Evolutionary conservation across 2,888 invertebrate species (phyloP), one percentile per base, ranked within the genome.

Genomic region (Lysandra bellargus): DNA sequence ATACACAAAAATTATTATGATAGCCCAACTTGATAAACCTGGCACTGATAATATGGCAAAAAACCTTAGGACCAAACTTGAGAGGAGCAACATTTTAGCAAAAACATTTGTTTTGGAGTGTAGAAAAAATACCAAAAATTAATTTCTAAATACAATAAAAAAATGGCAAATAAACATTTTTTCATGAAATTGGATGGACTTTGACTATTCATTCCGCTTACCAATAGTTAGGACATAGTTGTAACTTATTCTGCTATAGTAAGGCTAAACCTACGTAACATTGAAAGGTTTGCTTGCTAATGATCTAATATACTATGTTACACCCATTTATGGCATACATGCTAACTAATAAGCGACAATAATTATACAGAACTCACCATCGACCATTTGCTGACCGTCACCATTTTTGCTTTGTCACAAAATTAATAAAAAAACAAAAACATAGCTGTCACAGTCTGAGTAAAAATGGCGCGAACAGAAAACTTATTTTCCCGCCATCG

Each of bases 401-500:
- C 33, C 49, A 79, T 76, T 69, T 78, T 76, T 76, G 6, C 49
- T 57, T 49, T 76, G 57, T 17, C 76, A 57, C 53, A 76, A 53
- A 57, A 7, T 30, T 33, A 76, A 33, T 23, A 57, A 33, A 33
- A 57, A 53, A 53, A 75, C 75, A 53, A 57, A 76, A 57, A 30
- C 76, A 76, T 76, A 33, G 76, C 76, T 76, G 53, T 44, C 44
- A 44, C 44, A 49, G 76, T 76, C 30, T 33, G 53, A 23, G n/a
- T 57, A 30, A 17, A 33, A 57, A 76, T 44, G 40, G 74, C 30
- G 17, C 33, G 76, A 57, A 53, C 30, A 33, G 76, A 53, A 75
- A 76, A 76, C 49, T 53, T 83, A 85, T 85, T 88, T 91, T 90
- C 89, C 88, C 91, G 91, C 89, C 92, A 92, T 91, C 81, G 80